Evolutionary conservation across 2,113 vertebrate species (phyloP).

Genomic region (Gasterosteus nipponicus): DNA sequence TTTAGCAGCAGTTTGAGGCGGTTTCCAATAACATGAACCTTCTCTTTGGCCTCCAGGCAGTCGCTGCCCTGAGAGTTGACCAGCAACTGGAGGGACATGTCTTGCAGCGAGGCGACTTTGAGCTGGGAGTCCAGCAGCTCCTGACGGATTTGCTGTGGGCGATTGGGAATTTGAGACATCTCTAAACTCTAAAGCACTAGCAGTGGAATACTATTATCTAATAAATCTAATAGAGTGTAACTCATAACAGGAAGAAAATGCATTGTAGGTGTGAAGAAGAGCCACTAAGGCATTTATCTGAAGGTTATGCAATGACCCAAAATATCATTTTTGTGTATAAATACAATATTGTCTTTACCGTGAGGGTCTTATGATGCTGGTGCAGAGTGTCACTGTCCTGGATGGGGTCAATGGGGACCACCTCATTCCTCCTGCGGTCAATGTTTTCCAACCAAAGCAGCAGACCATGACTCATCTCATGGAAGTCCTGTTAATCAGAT

Average conservation of each 20-base stretch:
- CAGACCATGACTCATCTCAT: slow-evolving; percentile 95
- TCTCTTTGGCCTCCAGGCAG: slow-evolving; percentile 97
- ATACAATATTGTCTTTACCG: slow-evolving; percentile 78
- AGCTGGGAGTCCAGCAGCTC: slow-evolving; percentile 94
- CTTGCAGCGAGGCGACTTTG: slow-evolving; percentile 92
- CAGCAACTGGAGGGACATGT: slow-evolving; percentile 95
- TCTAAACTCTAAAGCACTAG: not conserved
- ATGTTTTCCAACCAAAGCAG: slow-evolving; percentile 98
- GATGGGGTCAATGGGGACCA: slow-evolving; percentile 87
- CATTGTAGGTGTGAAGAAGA: not conserved
- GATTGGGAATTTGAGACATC: not conserved
- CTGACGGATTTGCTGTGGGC: slow-evolving; percentile 90
- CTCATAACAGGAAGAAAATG: not conserved
- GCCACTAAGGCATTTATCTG: not conserved
- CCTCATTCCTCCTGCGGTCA: slow-evolving; percentile 94
- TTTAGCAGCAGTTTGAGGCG: slow-evolving; percentile 94
- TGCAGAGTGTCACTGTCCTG: slow-evolving; percentile 87
- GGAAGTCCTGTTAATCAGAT: slow-evolving; percentile 87
- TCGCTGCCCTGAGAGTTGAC: slow-evolving; percentile 93
- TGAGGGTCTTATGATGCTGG: slow-evolving; percentile 89
- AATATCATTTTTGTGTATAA: not conserved
- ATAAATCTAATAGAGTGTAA: not conserved
- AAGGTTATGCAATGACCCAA: not conserved
- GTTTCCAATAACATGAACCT: slow-evolving; percentile 97
- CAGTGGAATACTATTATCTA: not conserved